phyloP scores from a whole-genome alignment of 2,888 invertebrate species.

The Ashinkailepas kermadecensis region DNA sequence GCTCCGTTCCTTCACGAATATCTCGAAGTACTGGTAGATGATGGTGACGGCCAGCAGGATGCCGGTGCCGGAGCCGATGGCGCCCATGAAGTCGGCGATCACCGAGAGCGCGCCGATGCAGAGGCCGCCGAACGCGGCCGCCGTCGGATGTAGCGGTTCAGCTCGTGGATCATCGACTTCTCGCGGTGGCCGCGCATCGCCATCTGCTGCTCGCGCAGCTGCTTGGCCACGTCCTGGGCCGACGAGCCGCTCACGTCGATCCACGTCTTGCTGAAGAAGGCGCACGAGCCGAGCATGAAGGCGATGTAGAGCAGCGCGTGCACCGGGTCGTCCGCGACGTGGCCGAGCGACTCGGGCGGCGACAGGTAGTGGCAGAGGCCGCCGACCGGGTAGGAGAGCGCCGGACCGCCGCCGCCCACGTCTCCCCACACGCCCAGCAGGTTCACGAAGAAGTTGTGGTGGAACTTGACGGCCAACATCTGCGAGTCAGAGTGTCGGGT shows the following conservation, averaged over 20 bases:
- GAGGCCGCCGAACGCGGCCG: conserved; percentile 97
- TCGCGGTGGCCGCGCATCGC: conserved; percentile 99
- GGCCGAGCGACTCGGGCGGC: conserved; percentile 92
- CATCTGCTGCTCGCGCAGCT: conserved; percentile 99
- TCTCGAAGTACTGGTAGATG: conserved; percentile 99
- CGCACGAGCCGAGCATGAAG: conserved; percentile 99
- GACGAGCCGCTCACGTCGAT: conserved; percentile 99
- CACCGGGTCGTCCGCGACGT: conserved; percentile 91
- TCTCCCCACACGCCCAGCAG: conserved; percentile 97
- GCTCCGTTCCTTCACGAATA: conserved; percentile 99
- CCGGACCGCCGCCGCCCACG: conserved; percentile 95
- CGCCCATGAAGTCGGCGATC: conserved; percentile 95
- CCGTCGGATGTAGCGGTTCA: conserved; percentile 99
- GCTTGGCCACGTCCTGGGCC: conserved; percentile 99
- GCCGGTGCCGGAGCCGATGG: conserved; percentile 77
- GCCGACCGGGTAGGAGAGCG: conserved; percentile 90
- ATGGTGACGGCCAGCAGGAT: conserved; percentile 98
- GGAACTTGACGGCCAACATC: conserved; percentile 98
- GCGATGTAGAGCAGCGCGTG: conserved; percentile 93
- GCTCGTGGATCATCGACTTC: conserved; percentile 98
- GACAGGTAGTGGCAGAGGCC: conserved; percentile 98
- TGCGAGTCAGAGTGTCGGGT: conserved; percentile 42
- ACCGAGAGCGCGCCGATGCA: conserved; percentile 99
- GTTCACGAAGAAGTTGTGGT: conserved; percentile 94
- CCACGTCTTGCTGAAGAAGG: conserved; percentile 99